A percentile compares a stretch with the other conserved stretches of the same genome.
phyloP scores from a whole-genome alignment of 1,140 invertebrate genomes.

The Alviniconcha marisindica region DNA sequence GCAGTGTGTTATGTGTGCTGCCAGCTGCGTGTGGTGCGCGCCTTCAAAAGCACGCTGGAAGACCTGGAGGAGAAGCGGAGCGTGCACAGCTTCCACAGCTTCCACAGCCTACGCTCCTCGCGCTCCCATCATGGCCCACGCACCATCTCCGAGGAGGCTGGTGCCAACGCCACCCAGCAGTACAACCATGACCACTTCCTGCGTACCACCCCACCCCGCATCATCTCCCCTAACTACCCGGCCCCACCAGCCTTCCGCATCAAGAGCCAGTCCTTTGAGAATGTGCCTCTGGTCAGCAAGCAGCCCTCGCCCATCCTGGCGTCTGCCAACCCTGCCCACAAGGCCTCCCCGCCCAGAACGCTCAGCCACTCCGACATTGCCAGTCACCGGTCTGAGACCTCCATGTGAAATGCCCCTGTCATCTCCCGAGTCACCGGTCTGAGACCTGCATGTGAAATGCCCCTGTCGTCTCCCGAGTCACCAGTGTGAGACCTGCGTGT shows the following conservation, averaged over 20 bases:
- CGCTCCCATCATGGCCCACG: constrained; percentile 86
- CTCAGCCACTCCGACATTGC: constrained; percentile 61
- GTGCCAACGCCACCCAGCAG: not conserved
- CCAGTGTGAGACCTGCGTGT: constrained; percentile 67
- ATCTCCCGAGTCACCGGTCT: constrained; percentile 57
- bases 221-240: constrained; percentile 45
- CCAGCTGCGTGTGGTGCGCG: constrained; percentile 99
- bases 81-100: constrained; percentile 97
- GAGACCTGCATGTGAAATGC: constrained; percentile 70
- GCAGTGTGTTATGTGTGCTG: constrained; percentile 43
- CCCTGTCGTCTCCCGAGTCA: too few relatives aligned
- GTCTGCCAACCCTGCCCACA: constrained; percentile 62
- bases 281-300: constrained; percentile 69
- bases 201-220: constrained; percentile 52
- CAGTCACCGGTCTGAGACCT: constrained; percentile 64
- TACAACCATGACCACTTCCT: constrained; percentile 59
- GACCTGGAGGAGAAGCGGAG: constrained; percentile 98
- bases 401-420: too few relatives aligned
- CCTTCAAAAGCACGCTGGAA: constrained; percentile 99
- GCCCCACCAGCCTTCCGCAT: constrained; percentile 55
- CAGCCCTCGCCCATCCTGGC: constrained; percentile 64
- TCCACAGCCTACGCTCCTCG: constrained; percentile 93
- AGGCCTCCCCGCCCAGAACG: constrained; percentile 63
- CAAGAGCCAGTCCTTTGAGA: constrained; percentile 71
- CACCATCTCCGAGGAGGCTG: constrained; percentile 83